Percentiles rank a stretch among this genome's conserved stretches.
Evolutionary conservation across 2,888 invertebrate genomes (phyloP).

Genomic region (Brachyopa scutellaris): DNA sequence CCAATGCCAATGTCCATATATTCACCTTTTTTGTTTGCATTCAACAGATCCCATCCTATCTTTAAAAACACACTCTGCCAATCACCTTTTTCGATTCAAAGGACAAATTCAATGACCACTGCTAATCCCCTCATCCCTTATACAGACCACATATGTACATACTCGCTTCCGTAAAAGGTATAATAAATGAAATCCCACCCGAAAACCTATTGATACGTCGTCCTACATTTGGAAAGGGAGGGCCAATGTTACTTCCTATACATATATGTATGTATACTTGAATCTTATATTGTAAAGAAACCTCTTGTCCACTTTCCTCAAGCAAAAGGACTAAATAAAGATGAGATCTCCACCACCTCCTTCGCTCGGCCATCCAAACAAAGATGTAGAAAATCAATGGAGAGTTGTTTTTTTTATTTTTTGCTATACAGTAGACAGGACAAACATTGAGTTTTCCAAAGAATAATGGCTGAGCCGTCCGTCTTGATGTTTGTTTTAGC

Average conservation of each 20-base stretch:
- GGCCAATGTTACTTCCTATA: constrained; percentile 30
- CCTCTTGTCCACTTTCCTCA: constrained; percentile 5
- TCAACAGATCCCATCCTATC: constrained; percentile 21
- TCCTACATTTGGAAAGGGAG: not conserved
- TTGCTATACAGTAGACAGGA: constrained; percentile 6
- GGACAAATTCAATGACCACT: constrained; percentile 49
- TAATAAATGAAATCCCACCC: constrained; percentile 38
- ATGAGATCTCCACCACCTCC: not conserved
- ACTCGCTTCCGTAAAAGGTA: constrained; percentile 6
- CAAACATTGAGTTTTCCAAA: constrained; percentile 30
- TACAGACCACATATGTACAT: constrained; percentile 27
- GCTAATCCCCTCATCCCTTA: constrained; percentile 45
- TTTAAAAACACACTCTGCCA: not conserved
- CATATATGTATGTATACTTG: too few species aligned
- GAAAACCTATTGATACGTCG: constrained; percentile 41
- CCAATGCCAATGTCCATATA: constrained; percentile 5
- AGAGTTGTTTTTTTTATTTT: too few species aligned
- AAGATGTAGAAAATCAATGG: constrained; percentile 18
- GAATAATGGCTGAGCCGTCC: not conserved
- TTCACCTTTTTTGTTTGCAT: constrained; percentile 29
- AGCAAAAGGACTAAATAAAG: constrained; percentile 14
- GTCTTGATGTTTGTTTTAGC: constrained; percentile 11
- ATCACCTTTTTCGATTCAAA: constrained; percentile 21
- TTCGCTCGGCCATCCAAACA: not conserved
- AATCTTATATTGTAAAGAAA: constrained; percentile 28